Evolutionary conservation across 2,113 vertebrate species (phyloP), one percentile per base, ranked within the genome.

Genomic region (Sinocyclocheilus anophthalmus): DNA sequence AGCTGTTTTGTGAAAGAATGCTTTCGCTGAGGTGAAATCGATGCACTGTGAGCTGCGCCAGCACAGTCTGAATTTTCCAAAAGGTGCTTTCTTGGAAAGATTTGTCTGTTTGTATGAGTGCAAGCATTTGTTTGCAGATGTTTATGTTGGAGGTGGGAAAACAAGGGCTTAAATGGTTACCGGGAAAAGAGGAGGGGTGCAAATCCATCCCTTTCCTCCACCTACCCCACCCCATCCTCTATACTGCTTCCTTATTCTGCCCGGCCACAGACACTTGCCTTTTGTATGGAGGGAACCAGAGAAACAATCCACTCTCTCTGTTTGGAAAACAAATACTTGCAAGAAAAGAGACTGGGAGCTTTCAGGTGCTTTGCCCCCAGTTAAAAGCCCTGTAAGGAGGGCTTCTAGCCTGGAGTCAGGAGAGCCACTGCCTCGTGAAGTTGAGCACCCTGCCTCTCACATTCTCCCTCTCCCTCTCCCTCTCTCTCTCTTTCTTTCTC

Each of bases 291-390:
- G 90, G 90, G 87, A 92, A 91, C 89, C 90, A 90, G 90, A 84
- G 91, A 90, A 95, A 94, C 93, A 94, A 94, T 93, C 91, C 93
- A 88, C 90, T 91, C 92, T 92, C 92, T 95, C 92, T 94, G 55
- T 90, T 92, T 92, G 92, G 92, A 95, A 95, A 61, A 88, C 85
- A 87, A 73, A 16, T 78, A 83, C 78, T 85, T 59, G 83, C 86
- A 84, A 70, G 72, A 87, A 91, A 91, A 90, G 88, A 94, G 89
- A 89, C 88, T 85, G 90, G 86, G 92, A 94, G 91, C 91, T 91
- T 92, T 87, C 90, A 94, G 92, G 91, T 94, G 91, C 90, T 88
- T 91, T 84, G 93, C 93, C 90, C 91, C 92, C 88, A 90, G 92
- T 93, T 94, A 94, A 95, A 94, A 94, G 90, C 92, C 90, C 87